Evolutionary conservation across 1,140 invertebrate genomes (phyloP), one percentile per base, ranked within the genome.

Genomic region (Phymorhynchus buccinoides): DNA sequence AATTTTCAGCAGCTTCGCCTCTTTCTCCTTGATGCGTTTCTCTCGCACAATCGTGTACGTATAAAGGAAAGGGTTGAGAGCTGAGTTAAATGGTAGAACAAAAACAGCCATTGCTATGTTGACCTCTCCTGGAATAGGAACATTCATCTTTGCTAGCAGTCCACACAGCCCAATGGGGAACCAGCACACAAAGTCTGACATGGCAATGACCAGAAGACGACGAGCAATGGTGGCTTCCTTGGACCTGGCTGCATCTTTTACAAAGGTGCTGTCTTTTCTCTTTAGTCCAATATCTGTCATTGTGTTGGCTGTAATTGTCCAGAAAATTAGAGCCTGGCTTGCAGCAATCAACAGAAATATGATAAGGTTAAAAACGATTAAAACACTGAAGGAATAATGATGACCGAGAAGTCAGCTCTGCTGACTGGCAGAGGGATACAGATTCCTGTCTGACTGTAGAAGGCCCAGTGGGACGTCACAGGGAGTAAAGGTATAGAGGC

Each of bases 271-370:
- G 48, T 52, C 48, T 52, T 52, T 52, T 9, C n/a, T 52, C 48
- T 52, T 52, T 18, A 2, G 22, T 52, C 48, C n/a, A 52, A 14
- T 18, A 18, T 52, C 48, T 52, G 73, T 37, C 35, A 77, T 39
- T 12, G 73, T n/a, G 32, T 77, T 77, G 18, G 73, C 35, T 77
- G 18, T 18, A 7, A 87, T 73, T 41, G 73, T 41, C 32, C 41
- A 79, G 66, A 84, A 87, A 37, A 89, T 89, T n/a, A 77, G 30
- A 18, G 84, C 16, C 71, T 89, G 88, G 3, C 88, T 86, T n/a
- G 71, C 42, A 37, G 81, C 79, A 32, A 89, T 87, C 18, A 78
- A 32, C 35, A 77, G 73, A 37, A 77, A 77, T 6, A 77, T 18
- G 35, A 39, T 35, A 30, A 77, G 32, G 35, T 89, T 89, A 32